These are phyloP conservation scores for Eurois occulta DNA, from an alignment of 2,888 invertebrate genomes.

Conservation along the genomic window DNA sequence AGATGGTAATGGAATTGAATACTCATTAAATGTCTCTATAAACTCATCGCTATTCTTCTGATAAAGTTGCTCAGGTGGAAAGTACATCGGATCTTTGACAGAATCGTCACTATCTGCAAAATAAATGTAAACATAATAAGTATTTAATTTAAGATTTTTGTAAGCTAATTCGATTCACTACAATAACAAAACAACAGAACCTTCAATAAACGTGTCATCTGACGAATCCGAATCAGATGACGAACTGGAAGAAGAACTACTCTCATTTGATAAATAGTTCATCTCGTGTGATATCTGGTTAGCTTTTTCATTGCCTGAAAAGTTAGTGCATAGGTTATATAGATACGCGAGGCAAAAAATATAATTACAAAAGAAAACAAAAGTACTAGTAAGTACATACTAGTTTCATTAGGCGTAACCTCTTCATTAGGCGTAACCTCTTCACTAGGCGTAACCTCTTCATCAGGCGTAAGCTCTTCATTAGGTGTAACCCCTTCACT, in stretches of 20 bases:
- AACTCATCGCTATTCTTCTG: background rate
- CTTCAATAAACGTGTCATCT: constrained; percentile 4
- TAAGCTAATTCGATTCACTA: constrained; percentile 5
- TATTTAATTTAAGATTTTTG: constrained; percentile 6
- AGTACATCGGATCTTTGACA: constrained; percentile 2
- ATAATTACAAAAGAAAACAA: too few species aligned
- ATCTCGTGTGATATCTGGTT: constrained; percentile 4
- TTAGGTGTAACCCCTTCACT: too few species aligned
- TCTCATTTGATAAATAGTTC: background rate
- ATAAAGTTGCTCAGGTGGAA: constrained; percentile 7
- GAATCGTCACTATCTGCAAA: constrained; percentile 10
- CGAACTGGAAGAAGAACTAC: constrained; percentile 1
- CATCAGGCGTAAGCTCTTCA: too few species aligned
- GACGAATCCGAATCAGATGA: constrained; percentile 7
- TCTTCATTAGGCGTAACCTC: too few species aligned
- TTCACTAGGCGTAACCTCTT: too few species aligned
- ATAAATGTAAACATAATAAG: background rate
- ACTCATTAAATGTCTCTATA: background rate
- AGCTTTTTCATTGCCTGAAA: background rate
- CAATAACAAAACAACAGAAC: background rate
- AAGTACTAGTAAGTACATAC: too few species aligned
- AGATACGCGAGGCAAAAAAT: background rate
- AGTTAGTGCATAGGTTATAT: background rate
- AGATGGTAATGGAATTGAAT: constrained; percentile 8
- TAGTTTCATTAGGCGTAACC: too few species aligned